Evolutionary conservation across 2,888 invertebrate genomes (phyloP).

Genomic region (Scaptomyza tumidula): DNA sequence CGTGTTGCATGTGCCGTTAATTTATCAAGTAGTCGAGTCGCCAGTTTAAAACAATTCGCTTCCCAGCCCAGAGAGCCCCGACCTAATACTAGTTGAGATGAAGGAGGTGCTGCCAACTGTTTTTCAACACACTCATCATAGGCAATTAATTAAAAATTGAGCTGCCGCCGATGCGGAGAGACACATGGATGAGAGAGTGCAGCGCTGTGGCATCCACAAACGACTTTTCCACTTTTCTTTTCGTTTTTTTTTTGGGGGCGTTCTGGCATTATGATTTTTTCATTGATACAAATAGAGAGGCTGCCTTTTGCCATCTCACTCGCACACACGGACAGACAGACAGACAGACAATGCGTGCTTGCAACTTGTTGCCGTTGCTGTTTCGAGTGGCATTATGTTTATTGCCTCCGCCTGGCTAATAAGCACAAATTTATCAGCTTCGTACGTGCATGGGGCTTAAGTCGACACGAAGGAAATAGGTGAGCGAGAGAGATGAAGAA

Average conservation of each 20-base stretch:
- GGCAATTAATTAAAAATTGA: constrained; percentile 78
- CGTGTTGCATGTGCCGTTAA: constrained; percentile 79
- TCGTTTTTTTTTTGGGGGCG: constrained; percentile 48
- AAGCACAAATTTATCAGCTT: constrained; percentile 75
- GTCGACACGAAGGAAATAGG: constrained; percentile 56
- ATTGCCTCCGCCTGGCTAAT: constrained; percentile 65
- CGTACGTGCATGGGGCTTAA: constrained; percentile 69
- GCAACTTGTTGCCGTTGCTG: constrained; percentile 67
- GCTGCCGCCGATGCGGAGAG: constrained; percentile 25
- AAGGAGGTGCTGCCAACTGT: constrained; percentile 27
- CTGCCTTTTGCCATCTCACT: background rate
- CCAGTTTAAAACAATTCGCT: constrained; percentile 54
- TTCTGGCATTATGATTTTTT: constrained; percentile 77
- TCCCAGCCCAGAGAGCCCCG: background rate
- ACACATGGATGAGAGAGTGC: background rate
- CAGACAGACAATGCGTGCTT: constrained; percentile 10
- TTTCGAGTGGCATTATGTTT: constrained; percentile 53
- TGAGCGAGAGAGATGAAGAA: background rate
- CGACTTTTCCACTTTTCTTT: constrained; percentile 12
- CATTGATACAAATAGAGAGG: constrained; percentile 76
- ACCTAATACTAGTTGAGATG: background rate
- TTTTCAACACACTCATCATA: constrained; percentile 80
- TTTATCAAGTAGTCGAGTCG: constrained; percentile 70
- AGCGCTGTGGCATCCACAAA: constrained; percentile 17
- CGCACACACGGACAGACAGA: background rate